Evolutionary conservation across 1,140 invertebrate genomes (phyloP).

Genomic region (Halesus radiatus): DNA sequence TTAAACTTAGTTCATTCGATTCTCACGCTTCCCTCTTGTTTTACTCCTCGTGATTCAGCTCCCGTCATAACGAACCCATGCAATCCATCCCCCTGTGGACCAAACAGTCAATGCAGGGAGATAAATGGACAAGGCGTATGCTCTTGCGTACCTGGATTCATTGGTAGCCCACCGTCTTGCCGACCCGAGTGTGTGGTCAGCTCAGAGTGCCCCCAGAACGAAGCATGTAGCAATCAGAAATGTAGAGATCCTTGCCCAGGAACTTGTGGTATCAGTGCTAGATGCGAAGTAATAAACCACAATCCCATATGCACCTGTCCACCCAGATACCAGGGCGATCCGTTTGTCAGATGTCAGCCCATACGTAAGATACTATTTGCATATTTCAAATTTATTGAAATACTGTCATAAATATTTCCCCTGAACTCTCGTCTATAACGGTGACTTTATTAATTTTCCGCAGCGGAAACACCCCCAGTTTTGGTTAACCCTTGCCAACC

Average conservation of each 20-base stretch:
- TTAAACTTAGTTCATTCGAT: too few species aligned
- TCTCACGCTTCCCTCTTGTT: neutral
- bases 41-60: constrained; percentile 34
- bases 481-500: constrained; percentile 75
- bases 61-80: constrained; percentile 68
- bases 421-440: constrained; percentile 59
- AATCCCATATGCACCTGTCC: constrained; percentile 75
- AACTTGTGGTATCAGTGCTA: constrained; percentile 74
- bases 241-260: constrained; percentile 77
- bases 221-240: constrained; percentile 75
- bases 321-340: constrained; percentile 73
- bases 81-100: constrained; percentile 74
- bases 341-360: constrained; percentile 71
- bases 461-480: constrained; percentile 70
- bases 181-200: constrained; percentile 75
- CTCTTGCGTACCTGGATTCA: constrained; percentile 74
- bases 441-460: constrained; percentile 61
- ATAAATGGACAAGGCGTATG: constrained; percentile 76
- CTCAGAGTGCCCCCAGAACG: constrained; percentile 75
- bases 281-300: constrained; percentile 75
- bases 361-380: constrained; percentile 61
- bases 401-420: neutral
- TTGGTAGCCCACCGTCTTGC: constrained; percentile 76
- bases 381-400: neutral
- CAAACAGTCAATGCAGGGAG: constrained; percentile 74